phyloP scores from a whole-genome alignment of 2,113 vertebrate genomes.

The Pitta sordida region DNA sequence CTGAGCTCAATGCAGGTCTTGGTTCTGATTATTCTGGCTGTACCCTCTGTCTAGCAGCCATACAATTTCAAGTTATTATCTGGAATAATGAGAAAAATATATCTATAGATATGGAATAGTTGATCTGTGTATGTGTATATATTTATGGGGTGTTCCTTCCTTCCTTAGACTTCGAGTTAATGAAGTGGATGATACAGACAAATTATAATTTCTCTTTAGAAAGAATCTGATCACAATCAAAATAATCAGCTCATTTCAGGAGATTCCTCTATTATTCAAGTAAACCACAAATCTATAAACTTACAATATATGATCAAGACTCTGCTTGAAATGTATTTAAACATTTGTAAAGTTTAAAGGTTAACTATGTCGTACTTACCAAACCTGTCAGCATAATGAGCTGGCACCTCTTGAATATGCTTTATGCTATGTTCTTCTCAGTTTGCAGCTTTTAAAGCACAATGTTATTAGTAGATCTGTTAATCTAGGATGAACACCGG shows the following conservation, averaged over 20 bases:
- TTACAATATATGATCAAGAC: neutral
- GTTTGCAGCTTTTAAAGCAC: conserved; percentile 38
- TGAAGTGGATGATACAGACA: neutral
- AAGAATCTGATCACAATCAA: neutral
- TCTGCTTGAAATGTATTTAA: neutral
- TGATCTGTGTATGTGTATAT: no score
- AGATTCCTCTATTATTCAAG: neutral
- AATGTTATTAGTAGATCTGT: conserved; percentile 57
- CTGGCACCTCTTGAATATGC: neutral
- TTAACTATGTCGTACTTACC: conserved; percentile 17
- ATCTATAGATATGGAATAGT: neutral
- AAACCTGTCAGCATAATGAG: conserved; percentile 18
- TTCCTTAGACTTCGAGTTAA: neutral
- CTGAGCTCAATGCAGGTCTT: neutral
- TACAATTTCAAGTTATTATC: neutral
- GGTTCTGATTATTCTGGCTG: neutral
- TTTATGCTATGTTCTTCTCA: neutral
- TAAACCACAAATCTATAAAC: neutral
- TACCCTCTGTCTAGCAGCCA: neutral
- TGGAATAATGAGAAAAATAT: neutral
- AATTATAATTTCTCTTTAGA: neutral
- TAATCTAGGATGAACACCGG: conserved; percentile 52
- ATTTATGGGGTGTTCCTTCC: neutral
- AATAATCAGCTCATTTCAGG: neutral
- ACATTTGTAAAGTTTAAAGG: conserved; percentile 7